phyloP scores from a whole-genome alignment of 2,113 vertebrate genomes.

The Sitta europaea region DNA sequence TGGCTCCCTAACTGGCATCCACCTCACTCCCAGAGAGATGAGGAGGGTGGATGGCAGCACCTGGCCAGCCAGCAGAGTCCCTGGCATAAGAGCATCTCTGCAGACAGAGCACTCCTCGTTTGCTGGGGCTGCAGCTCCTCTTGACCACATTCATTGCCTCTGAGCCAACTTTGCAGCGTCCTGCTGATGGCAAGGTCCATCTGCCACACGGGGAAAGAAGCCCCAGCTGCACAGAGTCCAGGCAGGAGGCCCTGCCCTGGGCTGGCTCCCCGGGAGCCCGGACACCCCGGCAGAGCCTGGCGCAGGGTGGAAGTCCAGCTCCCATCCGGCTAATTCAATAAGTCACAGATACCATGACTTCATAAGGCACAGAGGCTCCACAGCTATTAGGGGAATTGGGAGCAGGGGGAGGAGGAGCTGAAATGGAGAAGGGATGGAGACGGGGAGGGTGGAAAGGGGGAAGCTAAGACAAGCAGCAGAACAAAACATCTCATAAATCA shows the following conservation, averaged over 20 bases:
- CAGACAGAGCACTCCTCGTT: neutral
- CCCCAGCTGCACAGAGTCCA: neutral
- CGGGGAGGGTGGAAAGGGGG: slow-evolving; percentile 47
- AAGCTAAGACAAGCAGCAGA: slow-evolving; percentile 66
- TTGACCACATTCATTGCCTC: fast-evolving
- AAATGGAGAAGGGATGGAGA: slow-evolving; percentile 62
- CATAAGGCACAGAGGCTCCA: slow-evolving; percentile 64
- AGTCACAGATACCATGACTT: slow-evolving; percentile 64
- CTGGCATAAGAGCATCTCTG: fast-evolving
- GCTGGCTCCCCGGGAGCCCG: neutral
- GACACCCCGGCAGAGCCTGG: neutral
- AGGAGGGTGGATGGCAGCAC: neutral
- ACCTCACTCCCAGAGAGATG: fast-evolving
- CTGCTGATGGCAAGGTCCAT: neutral
- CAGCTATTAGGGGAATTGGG: slow-evolving; percentile 62
- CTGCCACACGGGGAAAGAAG: fast-evolving
- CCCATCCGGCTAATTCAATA: slow-evolving; percentile 36
- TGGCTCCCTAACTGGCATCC: neutral
- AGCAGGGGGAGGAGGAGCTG: slow-evolving; percentile 38
- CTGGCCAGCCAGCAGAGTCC: neutral
- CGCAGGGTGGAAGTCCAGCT: neutral
- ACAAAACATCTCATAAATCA: slow-evolving; percentile 72
- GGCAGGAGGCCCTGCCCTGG: neutral
- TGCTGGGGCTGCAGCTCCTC: neutral
- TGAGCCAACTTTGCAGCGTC: neutral